A percentile compares a stretch with the other conserved stretches of the same genome.
Evolutionary conservation across 2,797 vertebrate species (phyloP).

Genomic region (Paedocypris micromegethes): DNA sequence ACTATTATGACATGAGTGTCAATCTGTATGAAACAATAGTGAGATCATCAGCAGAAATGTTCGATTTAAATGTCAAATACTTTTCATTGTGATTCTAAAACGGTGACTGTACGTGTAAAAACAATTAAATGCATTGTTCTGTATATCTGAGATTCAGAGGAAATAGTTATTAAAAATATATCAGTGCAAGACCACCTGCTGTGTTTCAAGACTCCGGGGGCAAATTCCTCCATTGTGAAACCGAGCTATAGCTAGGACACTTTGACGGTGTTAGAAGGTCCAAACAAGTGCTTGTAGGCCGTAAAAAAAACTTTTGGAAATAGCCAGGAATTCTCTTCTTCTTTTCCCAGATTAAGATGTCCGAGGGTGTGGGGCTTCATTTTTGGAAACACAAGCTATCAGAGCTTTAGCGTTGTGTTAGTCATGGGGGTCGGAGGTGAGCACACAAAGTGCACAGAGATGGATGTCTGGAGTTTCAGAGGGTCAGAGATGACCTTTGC

Average conservation of each 20-base stretch:
- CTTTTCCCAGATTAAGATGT: conserved; percentile 2
- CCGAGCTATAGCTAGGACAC: conserved; percentile 44
- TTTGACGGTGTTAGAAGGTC: not conserved
- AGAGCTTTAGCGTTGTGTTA: conserved; percentile 1
- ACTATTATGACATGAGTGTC: not conserved
- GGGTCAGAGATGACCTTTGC: conserved; percentile 56
- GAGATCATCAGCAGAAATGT: too few relatives aligned
- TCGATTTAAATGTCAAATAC: too few relatives aligned
- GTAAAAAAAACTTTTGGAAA: conserved; percentile 1
- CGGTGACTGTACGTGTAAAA: too few relatives aligned
- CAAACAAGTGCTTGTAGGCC: conserved; percentile 38
- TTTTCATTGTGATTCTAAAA: too few relatives aligned
- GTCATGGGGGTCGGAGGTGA: conserved; percentile 14
- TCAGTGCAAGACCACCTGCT: conserved; percentile 36
- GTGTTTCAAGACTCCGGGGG: conserved; percentile 21
- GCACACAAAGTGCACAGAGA: conserved; percentile 22
- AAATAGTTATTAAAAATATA: conserved; percentile 36
- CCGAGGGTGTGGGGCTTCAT: not conserved
- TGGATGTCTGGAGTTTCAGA: conserved; percentile 46
- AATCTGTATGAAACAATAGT: not conserved
- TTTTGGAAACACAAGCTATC: conserved; percentile 11
- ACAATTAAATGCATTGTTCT: conserved; percentile 23
- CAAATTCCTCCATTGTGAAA: conserved; percentile 37
- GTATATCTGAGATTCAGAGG: not conserved
- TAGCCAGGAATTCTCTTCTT: not conserved